Evolutionary conservation across 2,888 invertebrate species (phyloP), one percentile per base, ranked within the genome.

Genomic region (Eumerus sabulonum): DNA sequence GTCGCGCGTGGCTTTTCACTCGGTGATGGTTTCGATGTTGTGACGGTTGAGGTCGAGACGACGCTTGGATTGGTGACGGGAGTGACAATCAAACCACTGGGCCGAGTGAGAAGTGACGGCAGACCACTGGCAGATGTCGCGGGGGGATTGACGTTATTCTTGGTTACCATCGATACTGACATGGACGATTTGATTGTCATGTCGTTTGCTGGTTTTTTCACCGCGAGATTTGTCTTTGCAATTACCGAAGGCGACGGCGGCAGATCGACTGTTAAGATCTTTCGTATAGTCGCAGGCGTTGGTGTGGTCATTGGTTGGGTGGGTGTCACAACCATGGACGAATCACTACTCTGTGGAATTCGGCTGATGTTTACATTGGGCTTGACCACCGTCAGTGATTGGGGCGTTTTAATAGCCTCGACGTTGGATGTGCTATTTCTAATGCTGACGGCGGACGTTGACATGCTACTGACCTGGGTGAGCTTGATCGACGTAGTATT

Each of bases 11-110:
- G 27, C 7, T 27, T 27, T 4, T 27, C 27, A 7, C 27, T 27
- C 27, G 7, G 7, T n/a, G 40, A 9, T 3, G 11, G 3, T 11
- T n/a, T 1, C 9, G 74, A 35, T 1, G 57, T 56, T 0, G 76
- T 7, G 9, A 36, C 5, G 59, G 59, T 36, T 36, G 60, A 2
- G 16, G 18, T 54, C 16, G 81, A 42, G 16, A 48, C 9, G 1
- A 45, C 16, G 9, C 64, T 50, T n/a, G n/a, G n/a, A 36, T 73
- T 59, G 0, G 68, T 68, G 9, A 79, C 59, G 1, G 79, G 68
- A 3, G 73, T 79, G 9, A 79, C 79, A 44, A 70, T 79, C 12
- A 79, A 50, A 1, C 73, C 79, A n/a, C 79, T 62, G 0, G 73
- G 64, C 9, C 74, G 36, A 1, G 53, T 74, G 9, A 73, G 50